Evolutionary conservation across 2,888 invertebrate genomes (phyloP), one percentile per base, ranked within the genome.

Genomic region (Monopis laevigella): DNA sequence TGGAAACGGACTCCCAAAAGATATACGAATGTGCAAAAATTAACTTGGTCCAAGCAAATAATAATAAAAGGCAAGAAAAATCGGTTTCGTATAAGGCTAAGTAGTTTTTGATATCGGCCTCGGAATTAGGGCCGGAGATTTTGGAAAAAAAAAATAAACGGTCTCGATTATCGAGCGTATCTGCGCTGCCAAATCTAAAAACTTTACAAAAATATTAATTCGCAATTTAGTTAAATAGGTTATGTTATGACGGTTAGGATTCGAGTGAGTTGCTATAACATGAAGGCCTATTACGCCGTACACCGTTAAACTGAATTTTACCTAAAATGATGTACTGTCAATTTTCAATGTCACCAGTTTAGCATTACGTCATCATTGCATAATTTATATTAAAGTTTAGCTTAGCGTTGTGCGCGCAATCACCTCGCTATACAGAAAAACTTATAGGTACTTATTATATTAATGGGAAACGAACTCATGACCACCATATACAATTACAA

Each of bases 81-180:
- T 54, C 47, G 50, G 47, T 54, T 55, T 51, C 48, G 43, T 46
- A 54, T 51, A 52, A 50, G 48, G 48, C 53, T 55, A 55, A 55
- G 55, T 54, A 51, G 51, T 54, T 55, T 54, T 55, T 55, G 54
- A 55, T 55, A 52, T 45, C 42, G 43, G 38, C 43, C 47, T 49
- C 21, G 12, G 46, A 53, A 52, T 55, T 53, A 53, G 48, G 16
- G 3, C 21, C 12, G 10, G 24, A 24, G 17, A 13, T 36, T 14
- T 38, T 38, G 21, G 46, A 51, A 43, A 21, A 43, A 45, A 44
- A 46, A 36, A 19, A 12, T 34, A 34, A 34, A 34, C 34, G 16
- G 3, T 16, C 17, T 18, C 34, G 34, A 34, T 34, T 34, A 34
- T 34, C 34, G 34, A 34, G 14, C 34, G 16, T 34, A 34, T 34